Evolutionary conservation across 2,113 vertebrate species (phyloP).

Genomic region (Blennius ocellaris): DNA sequence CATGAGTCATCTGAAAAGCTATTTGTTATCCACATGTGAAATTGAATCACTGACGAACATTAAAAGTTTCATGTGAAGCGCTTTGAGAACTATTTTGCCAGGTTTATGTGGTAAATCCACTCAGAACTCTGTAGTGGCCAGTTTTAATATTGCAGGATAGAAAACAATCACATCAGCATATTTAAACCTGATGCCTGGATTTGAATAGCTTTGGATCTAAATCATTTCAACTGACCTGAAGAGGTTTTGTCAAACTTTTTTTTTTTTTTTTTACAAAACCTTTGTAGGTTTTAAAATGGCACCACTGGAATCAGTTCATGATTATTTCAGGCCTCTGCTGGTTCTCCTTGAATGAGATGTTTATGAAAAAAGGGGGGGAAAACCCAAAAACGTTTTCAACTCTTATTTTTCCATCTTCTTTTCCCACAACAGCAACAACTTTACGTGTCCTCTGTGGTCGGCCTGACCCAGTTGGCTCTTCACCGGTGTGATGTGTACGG

Average conservation of each 20-base stretch:
- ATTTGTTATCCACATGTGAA: background rate
- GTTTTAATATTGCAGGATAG: background rate
- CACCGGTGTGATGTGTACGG: slow-evolving; percentile 95
- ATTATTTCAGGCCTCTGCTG: too few species aligned
- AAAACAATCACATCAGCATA: too few species aligned
- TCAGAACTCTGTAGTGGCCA: background rate
- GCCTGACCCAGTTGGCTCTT: slow-evolving; percentile 94
- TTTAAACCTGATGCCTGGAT: too few species aligned
- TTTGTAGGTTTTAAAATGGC: too few species aligned
- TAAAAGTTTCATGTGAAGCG: background rate
- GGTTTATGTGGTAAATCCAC: background rate
- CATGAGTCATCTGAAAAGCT: background rate
- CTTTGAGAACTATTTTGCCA: background rate
- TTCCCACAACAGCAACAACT: slow-evolving; percentile 92
- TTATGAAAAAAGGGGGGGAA: too few species aligned
- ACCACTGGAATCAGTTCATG: too few species aligned
- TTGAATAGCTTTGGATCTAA: too few species aligned
- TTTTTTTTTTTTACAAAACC: too few species aligned
- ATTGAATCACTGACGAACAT: background rate
- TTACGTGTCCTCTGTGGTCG: slow-evolving; percentile 90
- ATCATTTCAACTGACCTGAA: too few species aligned
- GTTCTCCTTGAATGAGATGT: too few species aligned
- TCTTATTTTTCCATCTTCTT: background rate
- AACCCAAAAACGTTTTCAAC: background rate
- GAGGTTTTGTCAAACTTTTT: too few species aligned